Conservation (phyloP, 1,140 invertebrate species). For the Cyphomyrmex costatus region DNA sequence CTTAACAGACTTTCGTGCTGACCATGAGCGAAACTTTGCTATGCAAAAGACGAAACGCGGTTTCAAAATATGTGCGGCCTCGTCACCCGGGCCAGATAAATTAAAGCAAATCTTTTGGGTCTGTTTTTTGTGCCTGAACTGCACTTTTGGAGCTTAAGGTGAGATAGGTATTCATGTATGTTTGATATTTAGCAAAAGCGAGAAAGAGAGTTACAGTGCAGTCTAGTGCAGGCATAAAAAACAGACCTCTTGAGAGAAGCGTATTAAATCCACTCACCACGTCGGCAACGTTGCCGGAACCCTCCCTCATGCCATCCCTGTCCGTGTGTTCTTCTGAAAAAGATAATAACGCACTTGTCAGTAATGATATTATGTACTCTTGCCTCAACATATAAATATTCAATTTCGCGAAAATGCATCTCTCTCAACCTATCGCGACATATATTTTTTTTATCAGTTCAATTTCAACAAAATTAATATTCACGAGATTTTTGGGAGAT, state of each 20-base stretch:
- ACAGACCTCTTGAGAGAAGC: background rate
- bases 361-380: background rate
- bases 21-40: background rate
- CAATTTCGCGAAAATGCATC: background rate
- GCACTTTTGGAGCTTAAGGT: no score
- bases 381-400: slow-evolving; percentile 2
- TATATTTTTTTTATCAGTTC: no score
- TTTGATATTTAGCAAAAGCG: no score
- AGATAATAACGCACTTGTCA: slow-evolving; percentile 29
- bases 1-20: background rate
- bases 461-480: no score
- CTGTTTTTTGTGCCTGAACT: no score
- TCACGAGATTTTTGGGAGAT: no score
- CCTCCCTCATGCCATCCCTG: slow-evolving; percentile 87
- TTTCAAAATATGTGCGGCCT: background rate
- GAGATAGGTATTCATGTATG: no score
- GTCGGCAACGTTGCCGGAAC: slow-evolving; percentile 86
- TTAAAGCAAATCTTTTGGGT: background rate
- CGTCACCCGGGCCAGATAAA: background rate
- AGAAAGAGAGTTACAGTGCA: no score
- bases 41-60: background rate
- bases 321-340: slow-evolving; percentile 84
- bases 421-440: background rate
- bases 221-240: no score
- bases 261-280: slow-evolving; percentile 81